phyloP scores from a whole-genome alignment of 2,888 invertebrate species.

The Pasiphila rectangulata region DNA sequence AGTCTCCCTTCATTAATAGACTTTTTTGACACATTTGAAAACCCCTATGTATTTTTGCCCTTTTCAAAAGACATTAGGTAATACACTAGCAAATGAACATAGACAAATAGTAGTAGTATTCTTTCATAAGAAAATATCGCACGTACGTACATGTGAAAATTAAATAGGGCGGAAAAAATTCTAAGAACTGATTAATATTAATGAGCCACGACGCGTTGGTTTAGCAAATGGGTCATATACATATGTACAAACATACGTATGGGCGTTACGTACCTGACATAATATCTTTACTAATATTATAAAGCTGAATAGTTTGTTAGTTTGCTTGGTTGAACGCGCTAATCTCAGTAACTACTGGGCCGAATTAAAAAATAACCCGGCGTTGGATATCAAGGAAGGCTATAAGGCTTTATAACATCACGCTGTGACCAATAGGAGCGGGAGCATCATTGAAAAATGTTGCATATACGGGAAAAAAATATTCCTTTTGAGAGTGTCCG shows the following conservation, averaged over 20 bases:
- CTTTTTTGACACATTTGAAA: too few relatives aligned
- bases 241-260: constrained; percentile 7
- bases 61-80: not conserved
- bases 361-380: too few relatives aligned
- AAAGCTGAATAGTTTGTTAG: not conserved
- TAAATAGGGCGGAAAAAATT: constrained; percentile 46
- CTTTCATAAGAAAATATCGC: constrained; percentile 42
- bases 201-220: constrained; percentile 38
- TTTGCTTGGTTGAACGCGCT: too few relatives aligned
- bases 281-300: constrained; percentile 1
- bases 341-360: too few relatives aligned
- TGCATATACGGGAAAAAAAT: too few relatives aligned
- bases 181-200: constrained; percentile 47
- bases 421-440: too few relatives aligned
- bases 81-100: constrained; percentile 18
- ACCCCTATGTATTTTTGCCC: too few relatives aligned
- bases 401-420: too few relatives aligned
- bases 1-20: too few relatives aligned
- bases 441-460: too few relatives aligned
- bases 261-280: constrained; percentile 3
- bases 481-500: too few relatives aligned
- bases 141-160: constrained; percentile 41
- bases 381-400: too few relatives aligned
- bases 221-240: constrained; percentile 35
- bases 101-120: constrained; percentile 31